Percentiles rank a stretch among this genome's conserved stretches.
Evolutionary conservation across 2,113 vertebrate species (phyloP).

Genomic region (Passer domesticus): DNA sequence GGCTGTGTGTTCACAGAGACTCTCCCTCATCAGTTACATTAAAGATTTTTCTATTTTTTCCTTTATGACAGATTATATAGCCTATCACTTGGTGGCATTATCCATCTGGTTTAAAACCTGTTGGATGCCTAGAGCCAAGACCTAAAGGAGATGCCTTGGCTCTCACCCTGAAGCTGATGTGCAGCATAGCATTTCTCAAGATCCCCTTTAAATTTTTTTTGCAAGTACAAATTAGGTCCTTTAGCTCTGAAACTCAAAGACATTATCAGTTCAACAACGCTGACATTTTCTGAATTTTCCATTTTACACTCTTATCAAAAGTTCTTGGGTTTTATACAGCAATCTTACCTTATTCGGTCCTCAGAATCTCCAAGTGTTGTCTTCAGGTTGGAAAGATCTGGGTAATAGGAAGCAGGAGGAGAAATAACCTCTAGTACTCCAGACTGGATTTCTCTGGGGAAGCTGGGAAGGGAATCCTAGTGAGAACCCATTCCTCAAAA

Average conservation of each 20-base stretch:
- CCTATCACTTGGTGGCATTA: background rate
- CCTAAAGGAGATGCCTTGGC: background rate
- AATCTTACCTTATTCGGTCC: slow-evolving; percentile 80
- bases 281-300: background rate
- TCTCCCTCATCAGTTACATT: background rate
- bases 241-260: background rate
- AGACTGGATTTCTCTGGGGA: slow-evolving; percentile 75
- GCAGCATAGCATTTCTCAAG: background rate
- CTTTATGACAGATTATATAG: background rate
- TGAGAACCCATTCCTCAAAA: background rate
- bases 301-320: background rate
- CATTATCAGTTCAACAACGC: background rate
- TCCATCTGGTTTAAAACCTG: background rate
- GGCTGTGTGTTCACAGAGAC: background rate
- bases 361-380: slow-evolving; percentile 78
- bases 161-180: background rate
- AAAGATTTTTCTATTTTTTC: background rate
- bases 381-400: slow-evolving; percentile 70
- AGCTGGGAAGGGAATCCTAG: slow-evolving; percentile 72
- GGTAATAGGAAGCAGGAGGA: slow-evolving; percentile 79
- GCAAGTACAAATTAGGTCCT: background rate
- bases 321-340: background rate
- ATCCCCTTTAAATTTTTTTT: background rate
- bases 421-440: slow-evolving; percentile 84
- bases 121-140: background rate